Evolutionary conservation across 2,113 vertebrate genomes (phyloP), one percentile per base, ranked within the genome.

Genomic region (Cyphomyrus discorhynchus): DNA sequence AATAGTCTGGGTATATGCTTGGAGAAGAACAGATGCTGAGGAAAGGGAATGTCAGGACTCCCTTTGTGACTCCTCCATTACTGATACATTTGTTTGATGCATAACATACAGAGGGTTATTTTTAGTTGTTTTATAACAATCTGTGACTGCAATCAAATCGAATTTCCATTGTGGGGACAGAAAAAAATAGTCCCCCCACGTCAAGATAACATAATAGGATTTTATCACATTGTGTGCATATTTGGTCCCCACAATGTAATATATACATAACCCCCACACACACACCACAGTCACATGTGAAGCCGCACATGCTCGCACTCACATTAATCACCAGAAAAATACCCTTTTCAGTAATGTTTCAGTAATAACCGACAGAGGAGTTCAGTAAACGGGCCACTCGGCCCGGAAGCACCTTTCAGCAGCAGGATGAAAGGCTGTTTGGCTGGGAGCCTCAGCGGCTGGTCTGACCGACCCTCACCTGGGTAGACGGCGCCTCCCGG

Each of bases 341-440:
- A 53, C 91, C 84, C 27, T 56, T 70, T 70, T 70, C 62, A 31
- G 62, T 70, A 31, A 46, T 58, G 91, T 90, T 87, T 74, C 90
- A 91, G 93, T 93, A 94, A 93, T 94, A 93, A 94, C 91, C 52
- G 39, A 47, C 62, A 66, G 90, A 27, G 87, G 90, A 27, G 89
- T 90, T 89, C 89, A 90, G 88, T 91, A 90, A 93, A 92, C 87
- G 89, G 93, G 86, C 89, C 90, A 74, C 91, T 91, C 84, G 52
- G 90, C 89, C 90, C 93, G 91, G 93, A 92, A 92, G 92, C 90
- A 92, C 89, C 90, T 91, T 92, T 90, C 91, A 91, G 90, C 74
- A 9, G 9, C 82, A 90, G 96, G 94, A 96, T 95, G 95, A 96
- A 95, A 96, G 95, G 92, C 90, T 93, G 93, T 91, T 93, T 95